Evolutionary conservation across 2,888 invertebrate species (phyloP).

Genomic region (Tachina grossa): DNA sequence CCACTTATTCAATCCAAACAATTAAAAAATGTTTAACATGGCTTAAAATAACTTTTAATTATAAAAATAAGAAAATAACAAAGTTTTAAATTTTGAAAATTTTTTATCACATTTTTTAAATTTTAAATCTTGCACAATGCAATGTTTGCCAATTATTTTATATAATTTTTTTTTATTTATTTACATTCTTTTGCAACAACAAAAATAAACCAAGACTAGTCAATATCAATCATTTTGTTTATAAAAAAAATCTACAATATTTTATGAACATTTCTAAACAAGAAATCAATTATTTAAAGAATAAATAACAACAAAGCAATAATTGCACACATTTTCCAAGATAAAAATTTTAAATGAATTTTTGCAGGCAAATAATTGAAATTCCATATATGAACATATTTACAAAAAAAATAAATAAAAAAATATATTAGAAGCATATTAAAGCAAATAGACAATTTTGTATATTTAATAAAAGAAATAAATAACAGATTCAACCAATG

Average conservation of each 20-base stretch:
- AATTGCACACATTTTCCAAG: no score
- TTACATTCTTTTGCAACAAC: neutral
- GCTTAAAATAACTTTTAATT: no score
- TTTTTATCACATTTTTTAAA: no score
- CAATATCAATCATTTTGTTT: neutral
- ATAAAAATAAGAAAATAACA: no score
- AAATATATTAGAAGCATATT: no score
- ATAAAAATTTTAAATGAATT: neutral
- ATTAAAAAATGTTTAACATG: no score
- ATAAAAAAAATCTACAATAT: neutral
- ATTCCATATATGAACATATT: neutral
- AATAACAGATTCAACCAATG: neutral
- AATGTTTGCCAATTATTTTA: neutral
- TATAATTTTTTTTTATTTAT: neutral
- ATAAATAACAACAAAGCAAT: neutral
- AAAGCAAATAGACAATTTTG: neutral
- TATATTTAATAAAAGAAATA: neutral
- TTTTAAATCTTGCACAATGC: no score
- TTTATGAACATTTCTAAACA: neutral
- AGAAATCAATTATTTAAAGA: conserved; percentile 15
- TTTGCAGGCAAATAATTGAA: neutral
- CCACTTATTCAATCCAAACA: no score
- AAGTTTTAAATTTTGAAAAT: no score
- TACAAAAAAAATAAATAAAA: neutral
- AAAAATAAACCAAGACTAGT: neutral